These are phyloP conservation scores for Guaruba guarouba DNA, from an alignment of 2,113 vertebrate genomes.

Conservation along the genomic window DNA sequence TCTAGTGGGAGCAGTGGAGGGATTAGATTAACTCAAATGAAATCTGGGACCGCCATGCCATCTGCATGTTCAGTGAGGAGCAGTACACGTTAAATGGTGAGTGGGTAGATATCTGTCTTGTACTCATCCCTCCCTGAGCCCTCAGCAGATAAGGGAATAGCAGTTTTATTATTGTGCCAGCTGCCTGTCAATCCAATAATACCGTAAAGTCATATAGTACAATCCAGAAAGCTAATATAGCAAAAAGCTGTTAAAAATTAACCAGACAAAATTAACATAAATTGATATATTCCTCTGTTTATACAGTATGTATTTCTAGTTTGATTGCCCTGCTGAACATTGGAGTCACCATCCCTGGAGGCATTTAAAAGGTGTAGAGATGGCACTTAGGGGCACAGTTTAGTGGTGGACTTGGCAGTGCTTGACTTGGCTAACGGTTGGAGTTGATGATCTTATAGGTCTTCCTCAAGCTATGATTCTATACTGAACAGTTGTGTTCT, in stretches of 20 bases:
- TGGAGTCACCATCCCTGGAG: neutral
- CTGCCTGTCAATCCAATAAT: conserved; percentile 91
- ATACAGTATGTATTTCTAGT: conserved; percentile 37
- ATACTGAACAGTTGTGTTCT: neutral
- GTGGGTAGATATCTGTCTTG: conserved; percentile 85
- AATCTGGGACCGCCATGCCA: conserved; percentile 98
- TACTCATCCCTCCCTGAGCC: conserved; percentile 84
- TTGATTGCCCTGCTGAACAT: conserved; percentile 21
- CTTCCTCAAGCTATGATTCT: neutral
- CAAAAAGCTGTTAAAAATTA: conserved; percentile 76
- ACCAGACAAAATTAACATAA: conserved; percentile 70
- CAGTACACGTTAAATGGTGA: conserved; percentile 87
- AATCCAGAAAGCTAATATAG: conserved; percentile 71
- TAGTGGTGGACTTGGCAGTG: neutral
- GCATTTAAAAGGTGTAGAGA: accelerated
- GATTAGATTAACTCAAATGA: conserved; percentile 99
- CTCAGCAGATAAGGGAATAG: conserved; percentile 82
- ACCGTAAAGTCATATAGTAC: conserved; percentile 69
- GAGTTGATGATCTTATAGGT: accelerated
- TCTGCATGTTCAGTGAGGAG: conserved; percentile 94
- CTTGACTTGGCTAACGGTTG: neutral
- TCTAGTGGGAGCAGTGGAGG: conserved; percentile 99
- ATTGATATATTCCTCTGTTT: conserved; percentile 70
- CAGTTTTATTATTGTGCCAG: conserved; percentile 90
- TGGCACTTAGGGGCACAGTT: neutral